A percentile compares a stretch with the other conserved stretches of the same genome.
Evolutionary conservation across 30 jellyfish, hydroid and myxozoan genomes (phyloP).

Genomic region (Pelagia noctiluca): DNA sequence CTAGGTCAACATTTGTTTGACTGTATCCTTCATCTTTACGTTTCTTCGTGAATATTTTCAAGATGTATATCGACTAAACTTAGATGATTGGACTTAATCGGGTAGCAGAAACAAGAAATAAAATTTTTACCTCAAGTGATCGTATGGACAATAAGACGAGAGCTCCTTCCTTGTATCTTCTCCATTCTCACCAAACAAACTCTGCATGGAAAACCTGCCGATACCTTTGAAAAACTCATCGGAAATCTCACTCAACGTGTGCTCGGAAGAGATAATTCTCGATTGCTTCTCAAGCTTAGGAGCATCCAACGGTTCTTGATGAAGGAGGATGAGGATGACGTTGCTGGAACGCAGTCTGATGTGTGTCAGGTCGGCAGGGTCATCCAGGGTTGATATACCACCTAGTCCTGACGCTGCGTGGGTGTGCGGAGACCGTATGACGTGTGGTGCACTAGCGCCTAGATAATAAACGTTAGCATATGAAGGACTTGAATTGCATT

Average conservation of each 20-base stretch:
- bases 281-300: conserved; percentile 20
- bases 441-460: conserved; percentile 32
- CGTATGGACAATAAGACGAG: conserved; percentile 77
- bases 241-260: conserved; percentile 71
- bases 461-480: no score
- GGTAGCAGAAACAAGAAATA: neutral
- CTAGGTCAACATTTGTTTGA: no score
- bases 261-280: conserved; percentile 20
- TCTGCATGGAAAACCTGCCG: conserved; percentile 83
- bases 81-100: no score
- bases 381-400: conserved; percentile 86
- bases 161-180: conserved; percentile 75
- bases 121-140: conserved; percentile 81
- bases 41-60: no score
- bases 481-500: no score
- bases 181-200: conserved; percentile 82
- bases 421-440: conserved; percentile 33
- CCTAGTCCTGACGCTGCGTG: conserved; percentile 84
- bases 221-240: conserved; percentile 84
- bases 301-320: conserved; percentile 83
- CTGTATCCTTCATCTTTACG: no score
- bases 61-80: no score
- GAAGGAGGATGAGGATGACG: conserved; percentile 78
- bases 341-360: conserved; percentile 81
- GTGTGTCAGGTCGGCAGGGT: conserved; percentile 73